These are phyloP conservation scores for Thamnaconus septentrionalis DNA, from an alignment of 2,113 vertebrate species.

Conservation along the genomic window DNA sequence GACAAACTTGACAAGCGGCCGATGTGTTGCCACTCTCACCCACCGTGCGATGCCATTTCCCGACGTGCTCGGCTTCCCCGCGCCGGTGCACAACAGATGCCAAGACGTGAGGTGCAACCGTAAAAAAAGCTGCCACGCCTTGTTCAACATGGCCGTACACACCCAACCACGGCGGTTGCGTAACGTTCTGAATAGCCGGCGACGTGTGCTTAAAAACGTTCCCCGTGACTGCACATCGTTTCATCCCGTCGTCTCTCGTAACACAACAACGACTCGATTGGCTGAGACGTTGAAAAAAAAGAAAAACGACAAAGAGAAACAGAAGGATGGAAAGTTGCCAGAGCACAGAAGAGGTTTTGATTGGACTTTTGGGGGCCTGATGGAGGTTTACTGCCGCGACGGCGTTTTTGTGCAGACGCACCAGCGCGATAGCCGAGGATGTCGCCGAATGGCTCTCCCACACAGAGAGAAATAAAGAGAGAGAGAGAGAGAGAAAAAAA, in stretches of 20 bases:
- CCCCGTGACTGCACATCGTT: not conserved
- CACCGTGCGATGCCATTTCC: not conserved
- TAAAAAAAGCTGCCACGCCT: not conserved
- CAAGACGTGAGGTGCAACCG: conserved; percentile 2
- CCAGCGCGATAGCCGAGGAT: too few species aligned
- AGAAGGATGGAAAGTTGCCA: not conserved
- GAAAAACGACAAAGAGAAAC: not conserved
- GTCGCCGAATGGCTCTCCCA: too few species aligned
- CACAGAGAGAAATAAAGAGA: too few species aligned
- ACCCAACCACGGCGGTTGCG: conserved; percentile 4
- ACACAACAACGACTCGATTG: not conserved
- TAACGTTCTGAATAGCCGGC: not conserved
- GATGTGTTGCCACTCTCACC: conserved; percentile 22
- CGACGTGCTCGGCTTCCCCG: not conserved
- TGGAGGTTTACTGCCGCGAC: too few species aligned
- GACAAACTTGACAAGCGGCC: conserved; percentile 9
- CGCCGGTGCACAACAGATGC: conserved; percentile 10
- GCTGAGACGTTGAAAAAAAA: not conserved
- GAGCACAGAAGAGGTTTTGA: not conserved
- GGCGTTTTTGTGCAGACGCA: too few species aligned
- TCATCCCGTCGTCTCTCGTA: not conserved
- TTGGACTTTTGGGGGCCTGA: not conserved
- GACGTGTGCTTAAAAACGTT: not conserved
- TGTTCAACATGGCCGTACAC: conserved; percentile 1
- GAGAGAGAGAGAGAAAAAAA: too few species aligned